Evolutionary conservation across 2,113 vertebrate species (phyloP), one percentile per base, ranked within the genome.

Genomic region (Irena cyanogastra): DNA sequence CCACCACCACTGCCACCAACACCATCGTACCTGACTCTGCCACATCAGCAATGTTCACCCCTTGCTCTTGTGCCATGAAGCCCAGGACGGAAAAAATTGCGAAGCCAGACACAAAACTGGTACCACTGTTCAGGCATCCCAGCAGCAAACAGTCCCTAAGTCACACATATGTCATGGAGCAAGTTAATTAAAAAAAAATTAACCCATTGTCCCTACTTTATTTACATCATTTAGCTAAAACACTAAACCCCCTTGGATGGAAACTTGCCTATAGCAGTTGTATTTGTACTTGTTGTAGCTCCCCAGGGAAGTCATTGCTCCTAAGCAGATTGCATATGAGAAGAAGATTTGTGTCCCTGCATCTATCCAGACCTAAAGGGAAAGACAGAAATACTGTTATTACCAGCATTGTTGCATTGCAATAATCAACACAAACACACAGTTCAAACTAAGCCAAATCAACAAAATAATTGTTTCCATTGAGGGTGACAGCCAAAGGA

Each of bases 61-160:
- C 99, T 99, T 99, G 99, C 97, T 99, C 99, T 99, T 99, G 99
- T 99, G 99, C 99, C 99, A 99, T 99, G 99, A 99, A 99, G 99
- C 99, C 99, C 99, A 99, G 99, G 99, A 99, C 98, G 99, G 99
- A 99, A 99, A 99, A 99, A 99, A 99, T 99, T 98, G 99, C 99
- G 99, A 99, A 99, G 98, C 99, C 99, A 98, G 99, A 99, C 98
- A 99, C 99, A 99, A 99, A 99, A 98, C 99, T 99, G 99, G 99
- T 99, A 98, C 99, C 99, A 97, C 99, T 99, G 99, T 99, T 99
- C 98, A 99, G 99, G 99, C 98, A 99, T 99, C 99, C 99, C 98
- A 99, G 99, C 99, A 99, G 99, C 99, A 99, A 98, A 99, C 99
- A 99, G 99, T 99, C 99, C 99, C 99, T 99, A 99, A 98, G 98